Percentiles rank a stretch among this genome's conserved stretches.
These are phyloP conservation scores for Hydropsyche betteni DNA, from an alignment of 2,888 invertebrate species.

Conservation along the genomic window DNA sequence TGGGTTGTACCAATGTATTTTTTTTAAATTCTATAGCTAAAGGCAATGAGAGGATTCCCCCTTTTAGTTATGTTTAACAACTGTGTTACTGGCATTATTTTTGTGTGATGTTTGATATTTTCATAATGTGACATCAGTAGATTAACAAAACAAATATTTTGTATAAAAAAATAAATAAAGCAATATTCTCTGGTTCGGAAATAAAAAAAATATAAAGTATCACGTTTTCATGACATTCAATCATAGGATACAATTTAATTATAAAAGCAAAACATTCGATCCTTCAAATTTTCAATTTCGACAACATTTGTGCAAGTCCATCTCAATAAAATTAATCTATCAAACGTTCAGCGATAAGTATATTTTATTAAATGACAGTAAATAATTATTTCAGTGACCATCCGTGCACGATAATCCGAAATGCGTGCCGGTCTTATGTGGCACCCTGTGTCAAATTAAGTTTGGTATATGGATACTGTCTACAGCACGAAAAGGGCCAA, in stretches of 20 bases:
- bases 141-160: background rate
- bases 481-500: background rate
- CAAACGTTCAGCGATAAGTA: background rate
- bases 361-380: background rate
- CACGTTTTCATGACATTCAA: too few species aligned
- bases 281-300: background rate
- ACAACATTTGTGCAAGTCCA: background rate
- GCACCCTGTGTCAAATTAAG: conserved; percentile 49
- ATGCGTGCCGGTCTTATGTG: conserved; percentile 49
- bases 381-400: conserved; percentile 34
- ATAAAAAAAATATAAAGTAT: too few species aligned
- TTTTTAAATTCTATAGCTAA: conserved; percentile 10
- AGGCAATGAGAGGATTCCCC: conserved; percentile 28
- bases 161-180: too few species aligned
- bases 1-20: conserved; percentile 40
- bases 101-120: conserved; percentile 13
- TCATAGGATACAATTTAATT: too few species aligned
- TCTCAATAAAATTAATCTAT: background rate
- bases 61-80: conserved; percentile 31
- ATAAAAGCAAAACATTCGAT: background rate
- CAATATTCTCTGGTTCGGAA: too few species aligned
- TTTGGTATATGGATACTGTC: conserved; percentile 32
- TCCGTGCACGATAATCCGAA: conserved; percentile 49
- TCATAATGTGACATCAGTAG: conserved; percentile 17
- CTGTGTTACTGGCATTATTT: conserved; percentile 35